phyloP scores from a whole-genome alignment of 1,140 invertebrate genomes.

The Halyomorpha halys region DNA sequence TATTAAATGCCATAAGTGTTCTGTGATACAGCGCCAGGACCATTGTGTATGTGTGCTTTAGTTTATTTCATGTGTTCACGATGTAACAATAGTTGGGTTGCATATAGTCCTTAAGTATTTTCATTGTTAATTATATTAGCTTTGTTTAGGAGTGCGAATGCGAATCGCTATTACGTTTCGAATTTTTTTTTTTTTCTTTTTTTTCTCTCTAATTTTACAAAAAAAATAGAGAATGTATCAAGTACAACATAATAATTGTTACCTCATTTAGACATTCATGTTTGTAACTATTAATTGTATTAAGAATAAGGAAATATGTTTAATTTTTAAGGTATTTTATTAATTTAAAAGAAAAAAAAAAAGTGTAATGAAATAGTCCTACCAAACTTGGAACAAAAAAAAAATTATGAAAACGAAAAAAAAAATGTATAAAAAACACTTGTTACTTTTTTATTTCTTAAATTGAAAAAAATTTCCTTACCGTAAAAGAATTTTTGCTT shows the following conservation, averaged over 20 bases:
- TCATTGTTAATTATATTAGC: slow-evolving; percentile 22
- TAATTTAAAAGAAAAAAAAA: slow-evolving; percentile 17
- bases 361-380: slow-evolving; percentile 16
- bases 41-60: slow-evolving; percentile 25
- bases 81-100: slow-evolving; percentile 24
- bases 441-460: slow-evolving; percentile 12
- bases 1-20: slow-evolving; percentile 29
- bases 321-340: slow-evolving; percentile 14
- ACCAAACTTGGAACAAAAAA: not conserved
- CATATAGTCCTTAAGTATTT: slow-evolving; percentile 23
- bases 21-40: slow-evolving; percentile 28
- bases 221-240: slow-evolving; percentile 17
- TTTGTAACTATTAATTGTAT: slow-evolving; percentile 22
- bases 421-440: slow-evolving; percentile 4
- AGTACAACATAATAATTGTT: slow-evolving; percentile 25
- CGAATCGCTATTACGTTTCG: slow-evolving; percentile 15
- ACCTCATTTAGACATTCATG: slow-evolving; percentile 28
- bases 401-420: no score
- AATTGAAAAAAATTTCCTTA: slow-evolving; percentile 2
- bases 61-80: slow-evolving; percentile 25
- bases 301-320: slow-evolving; percentile 7
- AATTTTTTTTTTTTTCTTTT: slow-evolving; percentile 19
- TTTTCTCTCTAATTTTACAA: slow-evolving; percentile 5
- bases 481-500: slow-evolving; percentile 10
- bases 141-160: slow-evolving; percentile 28